A percentile compares a stretch with the other conserved stretches of the same genome.
phyloP scores from a whole-genome alignment of 1,140 invertebrate genomes.

The Camponotus vicinus region DNA sequence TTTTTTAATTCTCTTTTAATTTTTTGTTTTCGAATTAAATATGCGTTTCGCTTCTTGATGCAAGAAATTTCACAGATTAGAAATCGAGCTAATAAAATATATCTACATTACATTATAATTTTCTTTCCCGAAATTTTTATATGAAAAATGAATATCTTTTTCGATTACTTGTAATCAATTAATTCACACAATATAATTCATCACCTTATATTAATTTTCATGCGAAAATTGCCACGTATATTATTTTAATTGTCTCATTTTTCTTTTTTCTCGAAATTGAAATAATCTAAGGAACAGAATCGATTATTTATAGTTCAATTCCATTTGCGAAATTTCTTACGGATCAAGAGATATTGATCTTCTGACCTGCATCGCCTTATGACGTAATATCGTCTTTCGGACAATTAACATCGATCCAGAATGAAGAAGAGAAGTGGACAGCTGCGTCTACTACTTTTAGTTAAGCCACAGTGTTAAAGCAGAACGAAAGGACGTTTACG shows the following conservation, averaged over 20 bases:
- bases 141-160: not conserved
- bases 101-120: too few relatives aligned
- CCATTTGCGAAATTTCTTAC: not conserved
- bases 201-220: constrained; percentile 19
- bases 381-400: constrained; percentile 10
- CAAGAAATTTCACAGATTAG: too few relatives aligned
- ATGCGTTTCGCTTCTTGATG: too few relatives aligned
- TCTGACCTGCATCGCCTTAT: not conserved
- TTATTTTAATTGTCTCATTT: not conserved
- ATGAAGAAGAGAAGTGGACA: constrained; percentile 59
- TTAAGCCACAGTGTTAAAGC: constrained; percentile 77
- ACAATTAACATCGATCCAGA: constrained; percentile 66
- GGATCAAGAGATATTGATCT: not conserved
- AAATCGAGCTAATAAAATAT: too few relatives aligned
- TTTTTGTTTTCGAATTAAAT: not conserved
- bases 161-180: not conserved
- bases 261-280: not conserved
- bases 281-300: not conserved
- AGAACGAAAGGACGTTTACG: constrained; percentile 81
- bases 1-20: not conserved
- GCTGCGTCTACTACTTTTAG: constrained; percentile 67
- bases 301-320: not conserved
- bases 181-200: not conserved
- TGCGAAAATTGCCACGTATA: not conserved
- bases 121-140: too few relatives aligned